Percentiles rank a stretch among this genome's conserved stretches.
These are phyloP conservation scores for Epistrophella euchroma DNA, from an alignment of 2,888 invertebrate genomes.

Conservation along the genomic window DNA sequence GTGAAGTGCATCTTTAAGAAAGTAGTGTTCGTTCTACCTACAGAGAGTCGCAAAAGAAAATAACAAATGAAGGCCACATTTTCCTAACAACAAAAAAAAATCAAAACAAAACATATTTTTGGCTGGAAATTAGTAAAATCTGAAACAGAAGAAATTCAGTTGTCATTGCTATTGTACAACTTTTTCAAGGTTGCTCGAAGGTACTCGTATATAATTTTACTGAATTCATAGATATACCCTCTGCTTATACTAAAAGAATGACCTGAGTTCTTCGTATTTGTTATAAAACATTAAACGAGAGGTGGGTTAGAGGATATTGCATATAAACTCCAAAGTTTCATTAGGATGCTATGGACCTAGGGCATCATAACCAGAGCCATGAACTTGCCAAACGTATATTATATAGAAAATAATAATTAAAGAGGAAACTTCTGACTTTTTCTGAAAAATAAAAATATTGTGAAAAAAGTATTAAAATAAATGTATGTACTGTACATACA, in stretches of 20 bases:
- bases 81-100: constrained; percentile 1
- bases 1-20: constrained; percentile 45
- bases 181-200: background rate
- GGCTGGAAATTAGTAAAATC: constrained; percentile 9
- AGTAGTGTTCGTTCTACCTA: background rate
- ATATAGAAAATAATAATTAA: too few species aligned
- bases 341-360: background rate
- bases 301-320: background rate
- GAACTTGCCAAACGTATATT: too few species aligned
- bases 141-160: background rate
- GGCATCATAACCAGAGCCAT: too few species aligned
- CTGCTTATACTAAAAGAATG: background rate
- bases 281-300: background rate
- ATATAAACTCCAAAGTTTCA: background rate
- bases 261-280: background rate
- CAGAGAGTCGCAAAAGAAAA: constrained; percentile 31
- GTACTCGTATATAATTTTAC: background rate
- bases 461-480: too few species aligned
- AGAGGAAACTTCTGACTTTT: too few species aligned
- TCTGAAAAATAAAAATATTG: too few species aligned
- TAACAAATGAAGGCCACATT: constrained; percentile 53
- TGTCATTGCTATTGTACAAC: background rate
- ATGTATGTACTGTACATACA: too few species aligned
- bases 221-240: background rate
- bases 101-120: background rate